These are phyloP conservation scores for Alexandromys fortis DNA, from an alignment of 2,113 vertebrate genomes.

Conservation along the genomic window DNA sequence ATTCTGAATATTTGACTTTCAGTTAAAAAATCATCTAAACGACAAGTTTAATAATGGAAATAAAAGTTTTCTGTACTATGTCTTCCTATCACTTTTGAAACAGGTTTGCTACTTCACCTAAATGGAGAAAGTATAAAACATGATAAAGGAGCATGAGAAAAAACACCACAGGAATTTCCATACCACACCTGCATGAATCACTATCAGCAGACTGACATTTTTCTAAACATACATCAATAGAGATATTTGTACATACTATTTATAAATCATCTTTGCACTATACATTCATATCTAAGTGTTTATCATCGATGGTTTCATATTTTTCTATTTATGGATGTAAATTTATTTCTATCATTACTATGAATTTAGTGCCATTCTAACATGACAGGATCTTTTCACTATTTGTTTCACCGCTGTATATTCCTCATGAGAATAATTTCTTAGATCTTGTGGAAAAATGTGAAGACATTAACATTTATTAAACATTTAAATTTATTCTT, in stretches of 20 bases:
- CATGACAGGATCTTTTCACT: not conserved
- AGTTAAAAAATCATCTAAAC: conserved; percentile 23
- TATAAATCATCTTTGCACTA: not conserved
- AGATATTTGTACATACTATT: not conserved
- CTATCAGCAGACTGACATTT: not conserved
- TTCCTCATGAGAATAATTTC: conserved; percentile 25
- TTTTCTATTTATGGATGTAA: not conserved
- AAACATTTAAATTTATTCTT: conserved; percentile 18
- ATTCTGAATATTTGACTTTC: not conserved
- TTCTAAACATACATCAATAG: not conserved
- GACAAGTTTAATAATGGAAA: not conserved
- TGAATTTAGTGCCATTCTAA: not conserved
- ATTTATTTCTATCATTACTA: not conserved
- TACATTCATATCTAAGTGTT: not conserved
- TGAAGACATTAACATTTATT: conserved; percentile 16
- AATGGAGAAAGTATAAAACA: not conserved
- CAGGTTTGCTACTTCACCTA: not conserved
- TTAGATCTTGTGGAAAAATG: conserved; percentile 1
- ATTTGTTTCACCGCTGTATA: conserved; percentile 27
- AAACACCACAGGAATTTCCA: not conserved
- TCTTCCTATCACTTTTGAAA: conserved; percentile 16
- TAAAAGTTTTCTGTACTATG: conserved; percentile 4
- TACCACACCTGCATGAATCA: not conserved
- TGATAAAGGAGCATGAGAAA: not conserved
- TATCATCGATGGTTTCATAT: conserved; percentile 7